Base-by-base conservation (phyloP, 2,888 invertebrate species). In the Protophormia terraenovae region DNA sequence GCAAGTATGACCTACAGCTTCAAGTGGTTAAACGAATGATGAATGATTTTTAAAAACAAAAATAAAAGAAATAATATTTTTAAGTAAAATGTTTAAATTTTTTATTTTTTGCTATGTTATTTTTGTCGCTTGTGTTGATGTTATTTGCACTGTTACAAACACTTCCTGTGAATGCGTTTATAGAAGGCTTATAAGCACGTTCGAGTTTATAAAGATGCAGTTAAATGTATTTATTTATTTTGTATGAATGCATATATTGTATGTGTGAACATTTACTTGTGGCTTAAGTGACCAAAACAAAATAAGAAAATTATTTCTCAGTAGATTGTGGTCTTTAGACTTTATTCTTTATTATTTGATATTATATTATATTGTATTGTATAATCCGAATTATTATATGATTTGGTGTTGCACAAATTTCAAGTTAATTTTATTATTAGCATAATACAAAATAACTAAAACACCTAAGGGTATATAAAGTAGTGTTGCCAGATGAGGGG, bases 1-100 rank as follows among this genome's bases (percentile, higher is more conserved):
- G 2, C 3, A 16, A 12, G 3, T 41, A 41, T 71, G 78, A 47
- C 47, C 47, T 35, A 50, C 27, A 38, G 62, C 29, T 62, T 47
- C 27, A 78, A 77, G 67, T 69, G 73, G 73, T 79, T 79, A 69
- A 75, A 38, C 1, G 45, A 53, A 71, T 79, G 71, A 76, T 71
- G 71, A 80, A 84, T 84, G 79, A 19, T 19, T 64, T 62, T 53
- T 38, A 12, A 76, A 41, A 77, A 7, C 50, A 19, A 69, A 50
- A 50, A 19, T 3, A 50, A 69, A 60, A 50, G 1, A 22, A 50
- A 50, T 4, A 58, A 45, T 55, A 55, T 71, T 29, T 79, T 72
- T 64, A 58, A 67, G 32, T 27, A 32, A 72, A 72, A 19, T 58
- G 3, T 29, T 69, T 53, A 29, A 38, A 19, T 45, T 62, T 32